Percentiles rank a stretch among this genome's conserved stretches.
phyloP scores from a whole-genome alignment of 2,113 vertebrate genomes.

The Dasyurus viverrinus region DNA sequence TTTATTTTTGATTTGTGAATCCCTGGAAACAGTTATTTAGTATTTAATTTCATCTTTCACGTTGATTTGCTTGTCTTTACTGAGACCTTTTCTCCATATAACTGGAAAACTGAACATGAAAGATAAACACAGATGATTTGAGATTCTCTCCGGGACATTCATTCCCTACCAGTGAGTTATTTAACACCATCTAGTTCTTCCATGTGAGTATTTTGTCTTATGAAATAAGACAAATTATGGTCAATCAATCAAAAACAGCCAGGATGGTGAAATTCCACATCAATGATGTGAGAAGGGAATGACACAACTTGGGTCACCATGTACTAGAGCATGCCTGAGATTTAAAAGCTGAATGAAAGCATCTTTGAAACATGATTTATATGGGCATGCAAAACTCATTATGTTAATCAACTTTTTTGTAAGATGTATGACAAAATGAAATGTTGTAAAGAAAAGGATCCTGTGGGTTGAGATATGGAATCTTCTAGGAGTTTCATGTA shows the following conservation, averaged over 20 bases:
- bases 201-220: neutral
- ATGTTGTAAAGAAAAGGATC: conserved; percentile 25
- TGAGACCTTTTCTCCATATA: conserved; percentile 56
- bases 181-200: neutral
- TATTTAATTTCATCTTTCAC: conserved; percentile 50
- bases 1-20: conserved; percentile 50
- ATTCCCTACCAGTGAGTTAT: neutral
- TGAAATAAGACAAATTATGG: conserved; percentile 26
- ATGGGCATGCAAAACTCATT: conserved; percentile 19
- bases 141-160: neutral
- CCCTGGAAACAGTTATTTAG: conserved; percentile 11
- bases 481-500: neutral
- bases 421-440: conserved; percentile 11
- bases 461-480: conserved; percentile 21
- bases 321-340: neutral
- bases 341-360: conserved; percentile 13
- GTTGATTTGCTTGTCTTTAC: neutral
- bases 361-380: conserved; percentile 10
- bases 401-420: conserved; percentile 22
- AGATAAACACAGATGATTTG: conserved; percentile 37
- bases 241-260: neutral
- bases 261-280: neutral
- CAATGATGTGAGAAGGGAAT: neutral
- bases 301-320: conserved; percentile 15
- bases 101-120: neutral